Evolutionary conservation across 1,140 invertebrate genomes (phyloP).

Genomic region (Danaus plexippus): DNA sequence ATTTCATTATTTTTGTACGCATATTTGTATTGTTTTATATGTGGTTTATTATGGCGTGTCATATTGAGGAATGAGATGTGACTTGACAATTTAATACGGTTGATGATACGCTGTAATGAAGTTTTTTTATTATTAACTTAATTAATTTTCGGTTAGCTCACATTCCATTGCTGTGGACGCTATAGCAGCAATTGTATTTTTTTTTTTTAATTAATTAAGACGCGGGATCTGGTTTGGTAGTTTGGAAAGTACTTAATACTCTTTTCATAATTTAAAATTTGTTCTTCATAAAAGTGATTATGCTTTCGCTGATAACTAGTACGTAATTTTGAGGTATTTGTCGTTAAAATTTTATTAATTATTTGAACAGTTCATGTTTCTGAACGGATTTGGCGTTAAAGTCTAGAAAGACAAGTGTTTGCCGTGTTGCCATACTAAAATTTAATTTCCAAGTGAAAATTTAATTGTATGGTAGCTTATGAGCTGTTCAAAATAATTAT

Average conservation of each 20-base stretch:
- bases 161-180: conserved; percentile 14
- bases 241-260: conserved; percentile 32
- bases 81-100: neutral
- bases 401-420: no score
- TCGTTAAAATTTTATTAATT: conserved; percentile 7
- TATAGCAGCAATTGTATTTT: neutral
- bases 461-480: no score
- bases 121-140: neutral
- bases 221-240: conserved; percentile 25
- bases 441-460: no score
- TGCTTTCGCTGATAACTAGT: conserved; percentile 12
- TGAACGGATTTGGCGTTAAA: no score
- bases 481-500: no score
- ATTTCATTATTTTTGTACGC: neutral
- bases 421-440: no score
- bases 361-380: conserved; percentile 11
- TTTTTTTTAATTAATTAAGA: conserved; percentile 10
- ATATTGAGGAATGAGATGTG: no score
- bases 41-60: conserved; percentile 5
- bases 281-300: conserved; percentile 9
- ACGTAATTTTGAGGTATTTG: conserved; percentile 12
- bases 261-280: conserved; percentile 8
- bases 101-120: conserved; percentile 6
- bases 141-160: neutral
- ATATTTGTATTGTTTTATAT: no score